These are phyloP conservation scores for Agapostemon virescens DNA, from an alignment of 2,888 invertebrate genomes.

Conservation along the genomic window DNA sequence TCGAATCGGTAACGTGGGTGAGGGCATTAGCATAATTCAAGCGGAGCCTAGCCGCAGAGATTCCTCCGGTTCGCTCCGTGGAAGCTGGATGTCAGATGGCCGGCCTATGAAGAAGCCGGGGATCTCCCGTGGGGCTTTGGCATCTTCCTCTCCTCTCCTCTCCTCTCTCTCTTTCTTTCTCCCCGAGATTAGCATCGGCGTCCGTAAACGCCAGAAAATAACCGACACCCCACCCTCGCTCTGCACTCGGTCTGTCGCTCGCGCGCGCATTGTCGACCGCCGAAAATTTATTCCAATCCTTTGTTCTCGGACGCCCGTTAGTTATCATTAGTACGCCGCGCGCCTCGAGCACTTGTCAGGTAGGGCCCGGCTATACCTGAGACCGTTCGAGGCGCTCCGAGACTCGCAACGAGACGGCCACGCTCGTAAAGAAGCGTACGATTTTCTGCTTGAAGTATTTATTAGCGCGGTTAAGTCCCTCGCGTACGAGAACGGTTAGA, in stretches of 20 bases:
- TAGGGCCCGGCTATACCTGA: slow-evolving; percentile 42
- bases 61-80: slow-evolving; percentile 44
- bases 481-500: background rate
- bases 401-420: slow-evolving; percentile 7
- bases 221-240: slow-evolving; percentile 56
- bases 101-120: slow-evolving; percentile 59
- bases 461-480: slow-evolving; percentile 34
- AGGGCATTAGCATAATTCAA: slow-evolving; percentile 68
- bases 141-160: background rate
- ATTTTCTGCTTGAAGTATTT: slow-evolving; percentile 50
- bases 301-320: slow-evolving; percentile 69
- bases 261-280: slow-evolving; percentile 55
- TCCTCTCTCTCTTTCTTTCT: background rate
- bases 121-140: slow-evolving; percentile 56
- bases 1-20: slow-evolving; percentile 56
- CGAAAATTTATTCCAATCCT: slow-evolving; percentile 71
- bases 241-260: background rate
- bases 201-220: slow-evolving; percentile 69
- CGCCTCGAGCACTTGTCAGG: slow-evolving; percentile 65
- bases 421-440: slow-evolving; percentile 53
- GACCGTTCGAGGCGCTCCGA: slow-evolving; percentile 2
- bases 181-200: slow-evolving; percentile 69
- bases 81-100: slow-evolving; percentile 63
- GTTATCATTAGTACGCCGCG: slow-evolving; percentile 69
- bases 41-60: slow-evolving; percentile 48